Evolutionary conservation across 2,888 invertebrate species (phyloP), one percentile per base, ranked within the genome.

Genomic region (Parasteatoda lunata): DNA sequence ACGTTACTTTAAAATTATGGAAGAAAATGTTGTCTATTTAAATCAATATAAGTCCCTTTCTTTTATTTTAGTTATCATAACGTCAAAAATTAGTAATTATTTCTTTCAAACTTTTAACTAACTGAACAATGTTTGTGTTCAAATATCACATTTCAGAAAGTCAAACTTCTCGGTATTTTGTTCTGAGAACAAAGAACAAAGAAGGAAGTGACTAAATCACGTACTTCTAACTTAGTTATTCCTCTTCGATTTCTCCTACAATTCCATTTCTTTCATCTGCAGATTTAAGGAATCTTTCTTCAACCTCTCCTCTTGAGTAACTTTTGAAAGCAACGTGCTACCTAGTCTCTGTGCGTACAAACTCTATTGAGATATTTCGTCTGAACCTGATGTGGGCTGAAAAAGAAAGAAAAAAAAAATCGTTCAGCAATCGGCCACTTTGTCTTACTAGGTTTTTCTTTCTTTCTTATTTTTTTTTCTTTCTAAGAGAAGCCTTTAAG

Each of bases 271-370:
- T 54, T 54, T 4, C 54, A 8, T 54, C 13, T 54, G 54, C 9
- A 8, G 13, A 11, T 54, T 8, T 54, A 54, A 13, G 54, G 54
- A 54, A 54, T 13, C 13, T 80, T 80, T 80, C 72, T 48, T 59
- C 59, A 52, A 30, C 30, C 66, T 15, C 52, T 51, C 72, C 51
- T 49, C 13, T 49, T 72, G 73, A 81, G 72, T 81, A 75, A 81
- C 80, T 68, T 54, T 66, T 73, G 68, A 75, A 81, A 81, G 75
- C 81, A 81, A 73, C 81, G 81, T 81, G 81, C 81, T 54, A 75
- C 68, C 52, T 49, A 49, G 77, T 66, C 47, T 47, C 66, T 4
- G 51, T 48, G 68, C 51, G 69, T 52, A 59, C 77, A n/a, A 78
- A 78, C 68, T 75, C 81, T 65, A 75, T 75, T 81, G 81, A 75